Conservation (phyloP, 2,797 vertebrate species). For the Tokudaia tokunoshimensis region DNA sequence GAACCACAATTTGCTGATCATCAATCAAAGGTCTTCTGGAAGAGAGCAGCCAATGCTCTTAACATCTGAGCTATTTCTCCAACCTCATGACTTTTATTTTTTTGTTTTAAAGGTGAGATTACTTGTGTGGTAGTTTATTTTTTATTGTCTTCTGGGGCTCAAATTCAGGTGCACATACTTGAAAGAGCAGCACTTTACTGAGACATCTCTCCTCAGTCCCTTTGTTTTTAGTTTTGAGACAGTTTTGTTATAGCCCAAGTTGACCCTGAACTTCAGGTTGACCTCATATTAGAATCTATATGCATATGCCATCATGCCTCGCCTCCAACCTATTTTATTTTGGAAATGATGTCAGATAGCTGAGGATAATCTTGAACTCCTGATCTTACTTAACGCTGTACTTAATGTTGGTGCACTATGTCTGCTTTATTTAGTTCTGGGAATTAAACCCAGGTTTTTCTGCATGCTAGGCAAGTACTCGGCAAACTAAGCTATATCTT, state of each 20-base stretch:
- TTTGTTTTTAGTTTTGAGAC: neutral
- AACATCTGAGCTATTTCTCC: neutral
- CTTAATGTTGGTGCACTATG: neutral
- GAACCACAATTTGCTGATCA: neutral
- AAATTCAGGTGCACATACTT: neutral
- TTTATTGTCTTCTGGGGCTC: neutral
- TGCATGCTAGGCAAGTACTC: neutral
- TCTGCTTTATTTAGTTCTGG: neutral
- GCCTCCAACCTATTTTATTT: neutral
- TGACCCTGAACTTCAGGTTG: neutral
- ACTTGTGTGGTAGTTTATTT: neutral
- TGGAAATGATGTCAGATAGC: neutral
- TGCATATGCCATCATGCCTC: neutral
- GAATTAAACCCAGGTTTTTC: neutral
- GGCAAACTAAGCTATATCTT: neutral
- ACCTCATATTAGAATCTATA: neutral
- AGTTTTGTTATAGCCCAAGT: neutral
- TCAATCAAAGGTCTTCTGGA: neutral
- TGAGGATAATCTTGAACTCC: neutral
- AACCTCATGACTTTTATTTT: neutral
- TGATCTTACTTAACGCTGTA: neutral
- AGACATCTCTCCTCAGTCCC: neutral
- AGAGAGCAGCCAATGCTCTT: neutral
- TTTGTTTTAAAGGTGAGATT: neutral
- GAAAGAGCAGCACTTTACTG: neutral